phyloP scores from a whole-genome alignment of 2,888 invertebrate species.

The Osmoderma eremita region DNA sequence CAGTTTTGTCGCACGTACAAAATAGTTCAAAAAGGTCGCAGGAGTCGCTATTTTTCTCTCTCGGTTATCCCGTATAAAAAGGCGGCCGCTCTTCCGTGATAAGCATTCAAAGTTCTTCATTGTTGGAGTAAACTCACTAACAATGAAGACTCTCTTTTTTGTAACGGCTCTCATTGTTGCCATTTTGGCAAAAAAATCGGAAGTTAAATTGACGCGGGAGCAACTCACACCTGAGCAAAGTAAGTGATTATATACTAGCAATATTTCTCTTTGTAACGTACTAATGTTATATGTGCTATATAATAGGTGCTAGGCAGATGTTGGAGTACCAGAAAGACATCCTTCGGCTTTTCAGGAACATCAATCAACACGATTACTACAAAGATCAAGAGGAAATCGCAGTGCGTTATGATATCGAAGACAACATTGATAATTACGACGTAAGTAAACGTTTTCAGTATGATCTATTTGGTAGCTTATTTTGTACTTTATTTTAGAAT shows the following conservation, averaged over 20 bases:
- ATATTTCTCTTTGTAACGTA: neutral
- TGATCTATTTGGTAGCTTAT: neutral
- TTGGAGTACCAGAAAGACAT: conserved; percentile 62
- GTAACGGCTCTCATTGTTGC: neutral
- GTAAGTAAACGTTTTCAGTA: conserved; percentile 42
- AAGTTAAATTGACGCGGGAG: conserved; percentile 7
- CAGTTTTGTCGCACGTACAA: conserved; percentile 16
- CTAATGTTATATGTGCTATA: no score
- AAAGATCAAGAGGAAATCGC: conserved; percentile 68
- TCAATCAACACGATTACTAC: conserved; percentile 71
- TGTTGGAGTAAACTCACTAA: conserved; percentile 4
- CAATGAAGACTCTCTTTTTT: conserved; percentile 16
- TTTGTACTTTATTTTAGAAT: conserved; percentile 61
- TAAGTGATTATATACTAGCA: neutral
- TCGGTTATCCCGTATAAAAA: conserved; percentile 24
- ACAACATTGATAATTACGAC: conserved; percentile 64
- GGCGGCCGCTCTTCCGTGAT: neutral
- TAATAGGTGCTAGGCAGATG: conserved; percentile 49
- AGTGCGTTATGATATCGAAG: conserved; percentile 64
- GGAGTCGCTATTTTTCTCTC: conserved; percentile 10
- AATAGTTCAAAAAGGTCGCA: conserved; percentile 29
- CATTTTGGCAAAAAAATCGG: conserved; percentile 1
- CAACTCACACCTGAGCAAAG: neutral
- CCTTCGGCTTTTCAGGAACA: conserved; percentile 70
- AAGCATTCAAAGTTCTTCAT: neutral